These are phyloP conservation scores for Echiichthys vipera DNA, from an alignment of 2,797 vertebrate genomes.

Conservation along the genomic window DNA sequence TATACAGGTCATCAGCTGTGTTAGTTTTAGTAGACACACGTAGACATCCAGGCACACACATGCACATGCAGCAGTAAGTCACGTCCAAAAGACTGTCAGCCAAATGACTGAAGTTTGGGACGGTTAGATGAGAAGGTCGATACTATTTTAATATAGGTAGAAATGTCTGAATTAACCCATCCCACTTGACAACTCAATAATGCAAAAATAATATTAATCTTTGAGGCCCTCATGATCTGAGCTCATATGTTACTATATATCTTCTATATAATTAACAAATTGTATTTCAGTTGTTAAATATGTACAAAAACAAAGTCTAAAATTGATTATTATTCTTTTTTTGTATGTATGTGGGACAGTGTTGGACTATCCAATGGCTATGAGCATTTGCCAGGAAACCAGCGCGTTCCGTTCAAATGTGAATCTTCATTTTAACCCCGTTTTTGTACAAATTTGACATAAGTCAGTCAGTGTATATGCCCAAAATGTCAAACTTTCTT, in stretches of 20 bases:
- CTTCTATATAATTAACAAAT: background rate
- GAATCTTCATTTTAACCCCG: background rate
- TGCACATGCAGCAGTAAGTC: conserved; percentile 11
- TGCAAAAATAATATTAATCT: too few relatives aligned
- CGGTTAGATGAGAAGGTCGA: background rate
- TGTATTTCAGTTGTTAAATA: background rate
- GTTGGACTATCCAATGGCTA: background rate
- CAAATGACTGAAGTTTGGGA: background rate
- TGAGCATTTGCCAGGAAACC: background rate
- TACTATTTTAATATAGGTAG: background rate
- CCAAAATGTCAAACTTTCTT: background rate
- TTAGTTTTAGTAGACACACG: conserved; percentile 57
- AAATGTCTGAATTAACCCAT: too few relatives aligned
- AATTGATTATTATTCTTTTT: background rate
- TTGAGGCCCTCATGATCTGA: too few relatives aligned
- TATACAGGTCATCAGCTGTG: conserved; percentile 72
- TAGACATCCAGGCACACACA: conserved; percentile 15
- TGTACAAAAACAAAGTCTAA: background rate
- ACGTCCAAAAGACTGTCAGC: conserved; percentile 15
- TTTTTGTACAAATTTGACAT: background rate
- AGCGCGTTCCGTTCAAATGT: too few relatives aligned
- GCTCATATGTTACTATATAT: too few relatives aligned
- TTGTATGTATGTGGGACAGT: too few relatives aligned
- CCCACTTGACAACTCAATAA: too few relatives aligned
- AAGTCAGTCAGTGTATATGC: background rate